Conservation (phyloP, 1,140 invertebrate species). For the Penaeus japonicus region DNA sequence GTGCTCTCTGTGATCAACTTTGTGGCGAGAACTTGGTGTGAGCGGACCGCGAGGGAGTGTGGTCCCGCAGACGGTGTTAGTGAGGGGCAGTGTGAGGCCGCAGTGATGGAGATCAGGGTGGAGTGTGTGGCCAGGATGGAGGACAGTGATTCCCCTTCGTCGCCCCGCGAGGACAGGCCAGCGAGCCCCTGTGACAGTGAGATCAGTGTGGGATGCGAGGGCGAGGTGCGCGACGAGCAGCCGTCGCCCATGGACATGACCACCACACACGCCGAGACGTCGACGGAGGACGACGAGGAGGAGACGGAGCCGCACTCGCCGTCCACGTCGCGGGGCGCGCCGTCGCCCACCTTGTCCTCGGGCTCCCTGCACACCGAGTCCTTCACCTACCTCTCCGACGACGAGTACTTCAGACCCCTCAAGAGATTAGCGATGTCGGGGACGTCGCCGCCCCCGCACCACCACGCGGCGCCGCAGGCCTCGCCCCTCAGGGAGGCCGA, state of each 20-base stretch:
- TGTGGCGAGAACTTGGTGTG: neutral
- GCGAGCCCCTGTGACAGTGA: constrained; percentile 59
- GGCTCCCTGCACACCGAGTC: constrained; percentile 55
- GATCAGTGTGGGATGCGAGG: constrained; percentile 59
- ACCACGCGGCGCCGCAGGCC: neutral
- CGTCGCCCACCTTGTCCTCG: constrained; percentile 48
- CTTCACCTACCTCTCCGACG: constrained; percentile 57
- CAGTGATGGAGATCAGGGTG: constrained; percentile 49
- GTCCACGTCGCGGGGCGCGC: constrained; percentile 54
- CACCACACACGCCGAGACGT: constrained; percentile 39
- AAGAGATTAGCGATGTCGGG: constrained; percentile 47
- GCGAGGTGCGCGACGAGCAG: constrained; percentile 26
- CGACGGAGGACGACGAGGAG: constrained; percentile 48
- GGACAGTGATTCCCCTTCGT: constrained; percentile 42
- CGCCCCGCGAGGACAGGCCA: constrained; percentile 30
- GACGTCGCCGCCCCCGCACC: constrained; percentile 22
- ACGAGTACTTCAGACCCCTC: constrained; percentile 47
- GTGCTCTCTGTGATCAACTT: neutral
- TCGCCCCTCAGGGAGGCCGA: constrained; percentile 5
- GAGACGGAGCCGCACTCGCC: constrained; percentile 55
- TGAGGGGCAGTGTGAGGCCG: neutral
- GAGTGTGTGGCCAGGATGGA: constrained; percentile 52
- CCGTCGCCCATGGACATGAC: constrained; percentile 59
- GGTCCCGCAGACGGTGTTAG: neutral
- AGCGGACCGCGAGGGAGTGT: neutral